Base-by-base conservation (phyloP, 1,140 invertebrate genomes). In the Lanistes nyassanus region DNA sequence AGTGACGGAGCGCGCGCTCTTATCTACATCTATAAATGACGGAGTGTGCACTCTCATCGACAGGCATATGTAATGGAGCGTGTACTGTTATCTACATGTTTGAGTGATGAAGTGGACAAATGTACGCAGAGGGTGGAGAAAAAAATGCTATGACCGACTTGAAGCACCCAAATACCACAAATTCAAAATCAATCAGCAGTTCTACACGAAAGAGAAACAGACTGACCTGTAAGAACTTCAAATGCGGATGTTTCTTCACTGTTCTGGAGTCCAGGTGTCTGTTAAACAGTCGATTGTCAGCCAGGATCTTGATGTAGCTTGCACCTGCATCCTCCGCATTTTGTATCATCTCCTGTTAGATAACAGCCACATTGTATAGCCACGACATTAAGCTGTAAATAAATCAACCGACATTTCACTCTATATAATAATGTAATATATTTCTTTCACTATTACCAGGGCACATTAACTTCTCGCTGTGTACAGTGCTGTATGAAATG, bases 231-330 rank as follows among this genome's bases (percentile, higher is more conserved):
- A 76, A 70, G 39, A 42, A 67, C 62, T 70, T 76, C 11, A 76
- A 67, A 39, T 70, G 68, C 23, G 75, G 47, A 21, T 66, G 39
- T 23, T 55, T 51, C 34, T 31, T 53, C 21, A 73, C 2, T n/a
- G 23, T 55, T 7, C 21, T 0, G 0, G 36, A 31, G 26, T 73
- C 69, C 16, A 53, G 5, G 6, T 77, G 39, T 53, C 26, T 53
- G 58, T 71, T n/a, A 60, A 67, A 70, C 9, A 95, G 97, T 6
- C 75, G 66, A 29, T 26, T 68, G 39, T 81, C 80, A 56, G 73
- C 77, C 70, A 81, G 36, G 26, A 81, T 74, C 39, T 75, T 76
- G 21, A 81, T 62, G n/a, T 37, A 55, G 23, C 72, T 78, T 5
- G 80, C 80, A n/a, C 75, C 78, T 6, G 80, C 80, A 77, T 83